Base-by-base conservation (phyloP, 30 jellyfish, hydroid and myxozoan genomes). In the Sanderia malayensis region DNA sequence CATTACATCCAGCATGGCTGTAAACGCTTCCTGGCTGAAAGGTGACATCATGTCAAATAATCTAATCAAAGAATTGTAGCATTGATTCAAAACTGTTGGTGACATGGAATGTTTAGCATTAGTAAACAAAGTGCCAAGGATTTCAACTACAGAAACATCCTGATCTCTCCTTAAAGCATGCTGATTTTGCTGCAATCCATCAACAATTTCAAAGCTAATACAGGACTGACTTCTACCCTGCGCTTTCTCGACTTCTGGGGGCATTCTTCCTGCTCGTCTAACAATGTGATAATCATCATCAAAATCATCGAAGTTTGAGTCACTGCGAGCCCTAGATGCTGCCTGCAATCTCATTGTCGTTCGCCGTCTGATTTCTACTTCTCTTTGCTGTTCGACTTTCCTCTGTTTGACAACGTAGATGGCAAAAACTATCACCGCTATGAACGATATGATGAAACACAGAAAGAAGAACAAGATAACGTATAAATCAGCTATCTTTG, bases 1-100 rank as follows among this genome's bases (percentile, higher is more conserved):
- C 89, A 77, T 77, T 15, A 77, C 28, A 30, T 65, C 63, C 28
- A 77, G 73, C 23, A 77, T 26, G 19, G 26, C 53, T 18, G 77
- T 46, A 33, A 63, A 77, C 52, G 89, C 67, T 31, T 77, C 89
- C 30, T 46, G 73, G 58, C 65, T 77, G 31, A 77, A 64, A 3
- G 58, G 52, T 19, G 44, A 45, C 8, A 65, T 17, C 58, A 62
- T 28, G n/a, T 77, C 89, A 64, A 63, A 77, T 41, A 74, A 77
- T 27, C 47, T 24, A 33, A 55, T 65, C 32, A 70, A 29, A 28
- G 70, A 29, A 22, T 46, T 32, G 19, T 46, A 66, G 52, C 89
- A 77, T 27, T 49, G 28, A 30, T 20, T 52, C 34, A 37, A 4
- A 63, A 17, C 13, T 25, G 89, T 63, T 26, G 89, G 74, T 1